Conservation (phyloP, 2,113 vertebrate genomes). For the Nothoprocta perdicaria region DNA sequence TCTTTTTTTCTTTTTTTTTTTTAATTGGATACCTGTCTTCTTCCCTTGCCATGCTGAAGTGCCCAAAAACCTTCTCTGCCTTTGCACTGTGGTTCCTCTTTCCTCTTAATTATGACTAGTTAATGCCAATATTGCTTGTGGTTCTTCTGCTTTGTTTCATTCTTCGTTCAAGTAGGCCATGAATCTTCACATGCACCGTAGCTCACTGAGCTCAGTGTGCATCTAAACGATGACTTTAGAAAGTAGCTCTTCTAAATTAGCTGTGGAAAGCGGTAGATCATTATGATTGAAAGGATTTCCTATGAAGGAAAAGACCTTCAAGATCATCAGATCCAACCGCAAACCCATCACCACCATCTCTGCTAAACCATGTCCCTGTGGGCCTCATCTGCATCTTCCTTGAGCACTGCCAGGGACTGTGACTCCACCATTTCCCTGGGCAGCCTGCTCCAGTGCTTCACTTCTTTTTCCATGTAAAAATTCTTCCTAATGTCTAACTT, state of each 20-base stretch:
- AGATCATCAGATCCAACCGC: too few relatives aligned
- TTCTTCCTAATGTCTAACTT: too few relatives aligned
- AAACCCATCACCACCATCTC: too few relatives aligned
- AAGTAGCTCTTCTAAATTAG: not conserved
- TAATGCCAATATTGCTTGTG: not conserved
- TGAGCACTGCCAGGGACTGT: too few relatives aligned
- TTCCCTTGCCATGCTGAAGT: not conserved
- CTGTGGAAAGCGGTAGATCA: not conserved
- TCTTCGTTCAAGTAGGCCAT: not conserved
- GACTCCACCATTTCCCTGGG: too few relatives aligned
- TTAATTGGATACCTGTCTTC: rapidly evolving
- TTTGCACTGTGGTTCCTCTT: not conserved
- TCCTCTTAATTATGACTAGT: not conserved
- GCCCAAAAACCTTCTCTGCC: not conserved
- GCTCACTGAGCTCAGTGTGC: not conserved
- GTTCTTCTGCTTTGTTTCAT: not conserved
- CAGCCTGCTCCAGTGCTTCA: too few relatives aligned
- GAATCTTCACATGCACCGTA: not conserved
- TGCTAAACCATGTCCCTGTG: too few relatives aligned
- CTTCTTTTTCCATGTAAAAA: too few relatives aligned
- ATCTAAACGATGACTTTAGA: not conserved
- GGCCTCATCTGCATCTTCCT: too few relatives aligned
- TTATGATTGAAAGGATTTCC: too few relatives aligned
- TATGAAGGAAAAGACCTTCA: too few relatives aligned
- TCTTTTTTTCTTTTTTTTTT: not conserved